Evolutionary conservation across 2,888 invertebrate genomes (phyloP).

Genomic region (Noctua fimbriata): DNA sequence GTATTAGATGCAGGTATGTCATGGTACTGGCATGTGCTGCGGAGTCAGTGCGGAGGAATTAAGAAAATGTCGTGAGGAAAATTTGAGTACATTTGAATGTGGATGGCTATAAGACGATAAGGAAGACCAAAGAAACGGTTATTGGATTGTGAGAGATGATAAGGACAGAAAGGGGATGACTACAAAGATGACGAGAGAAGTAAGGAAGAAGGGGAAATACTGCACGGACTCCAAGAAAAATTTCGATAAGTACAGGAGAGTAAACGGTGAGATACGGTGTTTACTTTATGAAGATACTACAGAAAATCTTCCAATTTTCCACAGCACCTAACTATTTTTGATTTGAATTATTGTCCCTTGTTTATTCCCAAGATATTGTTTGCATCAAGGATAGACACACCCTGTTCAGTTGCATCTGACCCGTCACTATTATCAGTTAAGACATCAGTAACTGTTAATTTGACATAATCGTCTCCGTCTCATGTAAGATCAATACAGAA

Average conservation of each 20-base stretch:
- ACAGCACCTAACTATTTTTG: background rate
- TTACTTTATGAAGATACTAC: background rate
- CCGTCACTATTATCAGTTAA: background rate
- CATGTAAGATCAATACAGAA: conserved; percentile 34
- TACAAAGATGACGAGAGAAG: background rate
- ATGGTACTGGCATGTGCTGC: background rate
- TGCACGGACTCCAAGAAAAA: background rate
- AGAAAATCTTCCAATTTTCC: background rate
- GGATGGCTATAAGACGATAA: background rate
- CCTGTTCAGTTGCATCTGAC: conserved; percentile 9
- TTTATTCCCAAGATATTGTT: conserved; percentile 6
- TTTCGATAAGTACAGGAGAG: background rate
- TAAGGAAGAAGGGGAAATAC: background rate
- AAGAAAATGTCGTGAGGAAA: background rate
- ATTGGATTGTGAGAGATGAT: background rate
- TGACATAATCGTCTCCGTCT: conserved; percentile 26
- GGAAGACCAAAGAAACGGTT: background rate
- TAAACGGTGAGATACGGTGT: background rate
- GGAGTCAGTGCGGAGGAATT: background rate
- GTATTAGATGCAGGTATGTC: background rate
- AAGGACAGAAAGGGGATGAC: background rate
- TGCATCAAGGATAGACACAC: conserved; percentile 2
- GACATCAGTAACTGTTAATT: conserved; percentile 12
- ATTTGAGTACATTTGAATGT: background rate
- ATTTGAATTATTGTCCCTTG: background rate